A percentile compares a stretch with the other conserved stretches of the same genome.
phyloP scores from a whole-genome alignment of 2,888 invertebrate genomes.

The Cosmia pyralina region DNA sequence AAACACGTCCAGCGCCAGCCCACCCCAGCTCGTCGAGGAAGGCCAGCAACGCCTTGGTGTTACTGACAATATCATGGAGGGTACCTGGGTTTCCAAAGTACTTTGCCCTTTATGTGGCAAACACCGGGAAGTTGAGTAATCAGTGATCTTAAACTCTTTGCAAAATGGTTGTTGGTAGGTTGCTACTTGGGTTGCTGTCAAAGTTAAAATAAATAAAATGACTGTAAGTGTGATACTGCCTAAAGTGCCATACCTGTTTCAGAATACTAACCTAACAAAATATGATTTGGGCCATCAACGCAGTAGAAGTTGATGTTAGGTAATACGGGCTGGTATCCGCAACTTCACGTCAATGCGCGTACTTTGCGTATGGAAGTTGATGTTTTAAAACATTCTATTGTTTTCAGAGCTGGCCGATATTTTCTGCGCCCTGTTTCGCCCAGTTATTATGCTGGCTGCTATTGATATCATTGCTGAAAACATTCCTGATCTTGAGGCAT shows the following conservation, averaged over 20 bases:
- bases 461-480: slow-evolving; percentile 95
- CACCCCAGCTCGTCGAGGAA: not conserved
- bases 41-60: not conserved
- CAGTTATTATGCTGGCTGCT: slow-evolving; percentile 92
- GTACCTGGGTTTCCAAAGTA: not conserved
- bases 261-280: not conserved
- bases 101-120: not conserved
- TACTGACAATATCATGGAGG: not conserved
- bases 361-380: not conserved
- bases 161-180: not conserved
- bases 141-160: not conserved
- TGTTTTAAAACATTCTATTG: not conserved
- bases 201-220: not conserved
- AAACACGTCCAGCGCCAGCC: not conserved
- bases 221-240: not conserved
- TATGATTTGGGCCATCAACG: not conserved
- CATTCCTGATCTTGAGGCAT: slow-evolving; percentile 95
- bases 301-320: not conserved
- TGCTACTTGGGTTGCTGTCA: not conserved
- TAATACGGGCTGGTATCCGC: no score
- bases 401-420: slow-evolving; percentile 91
- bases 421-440: slow-evolving; percentile 94
- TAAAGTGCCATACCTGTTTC: not conserved
- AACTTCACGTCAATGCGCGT: no score
- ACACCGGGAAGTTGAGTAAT: not conserved